Evolutionary conservation across 2,113 vertebrate genomes (phyloP).

Genomic region (Xyliphius kryptos): DNA sequence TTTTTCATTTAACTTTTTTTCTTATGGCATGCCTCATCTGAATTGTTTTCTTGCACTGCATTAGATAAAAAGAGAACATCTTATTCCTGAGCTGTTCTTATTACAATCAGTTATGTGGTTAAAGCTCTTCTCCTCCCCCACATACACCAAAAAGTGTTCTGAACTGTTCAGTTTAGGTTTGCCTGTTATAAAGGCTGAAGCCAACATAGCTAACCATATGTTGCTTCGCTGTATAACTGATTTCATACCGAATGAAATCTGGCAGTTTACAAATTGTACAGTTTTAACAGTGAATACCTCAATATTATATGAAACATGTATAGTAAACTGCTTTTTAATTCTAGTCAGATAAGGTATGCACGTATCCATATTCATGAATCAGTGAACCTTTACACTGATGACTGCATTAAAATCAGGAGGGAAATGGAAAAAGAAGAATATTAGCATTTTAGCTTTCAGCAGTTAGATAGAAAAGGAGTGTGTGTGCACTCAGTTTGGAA

Average conservation of each 20-base stretch:
- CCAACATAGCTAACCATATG: slow-evolving; percentile 13
- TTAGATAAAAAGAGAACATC: slow-evolving; percentile 13
- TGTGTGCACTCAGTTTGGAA: slow-evolving; percentile 12
- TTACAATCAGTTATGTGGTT: not conserved
- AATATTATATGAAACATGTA: not conserved
- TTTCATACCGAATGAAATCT: not conserved
- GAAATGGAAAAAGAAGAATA: slow-evolving; percentile 29
- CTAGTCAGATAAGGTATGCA: not conserved
- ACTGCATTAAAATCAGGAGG: slow-evolving; percentile 29
- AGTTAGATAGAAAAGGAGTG: slow-evolving; percentile 29
- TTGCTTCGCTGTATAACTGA: not conserved
- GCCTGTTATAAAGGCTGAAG: no score
- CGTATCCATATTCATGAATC: slow-evolving; percentile 23
- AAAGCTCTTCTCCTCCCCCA: not conserved
- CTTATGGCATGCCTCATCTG: slow-evolving; percentile 13
- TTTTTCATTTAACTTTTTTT: not conserved
- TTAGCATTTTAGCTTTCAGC: slow-evolving; percentile 34
- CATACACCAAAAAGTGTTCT: no score
- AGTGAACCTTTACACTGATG: slow-evolving; percentile 17
- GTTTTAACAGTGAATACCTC: no score
- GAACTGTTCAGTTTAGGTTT: no score
- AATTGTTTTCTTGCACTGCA: not conserved
- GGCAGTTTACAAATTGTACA: no score
- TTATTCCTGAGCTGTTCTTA: slow-evolving; percentile 10
- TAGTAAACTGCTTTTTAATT: slow-evolving; percentile 12